Conservation (phyloP, 2,797 vertebrate genomes). For the Okamejei kenojei region DNA sequence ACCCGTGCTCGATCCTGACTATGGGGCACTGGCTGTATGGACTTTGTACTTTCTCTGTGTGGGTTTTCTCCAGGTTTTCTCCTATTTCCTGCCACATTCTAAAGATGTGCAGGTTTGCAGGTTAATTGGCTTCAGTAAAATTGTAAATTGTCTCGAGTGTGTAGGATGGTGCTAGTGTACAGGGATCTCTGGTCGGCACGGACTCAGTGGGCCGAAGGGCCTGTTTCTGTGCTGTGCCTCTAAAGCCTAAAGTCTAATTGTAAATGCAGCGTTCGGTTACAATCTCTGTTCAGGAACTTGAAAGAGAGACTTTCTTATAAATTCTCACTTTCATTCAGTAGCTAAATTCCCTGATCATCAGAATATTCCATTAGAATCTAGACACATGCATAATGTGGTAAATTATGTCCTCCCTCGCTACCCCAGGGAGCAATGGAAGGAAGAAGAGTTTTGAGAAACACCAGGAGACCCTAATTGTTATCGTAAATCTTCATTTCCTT, state of each 20-base stretch:
- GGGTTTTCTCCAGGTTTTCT: too few species aligned
- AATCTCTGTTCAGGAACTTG: background rate
- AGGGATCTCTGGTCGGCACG: too few species aligned
- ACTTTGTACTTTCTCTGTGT: too few species aligned
- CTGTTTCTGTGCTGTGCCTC: too few species aligned
- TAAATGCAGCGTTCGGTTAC: background rate
- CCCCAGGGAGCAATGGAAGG: slow-evolving; percentile 5
- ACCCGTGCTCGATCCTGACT: too few species aligned
- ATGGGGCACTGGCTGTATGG: too few species aligned
- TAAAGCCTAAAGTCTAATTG: background rate
- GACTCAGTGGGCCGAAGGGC: too few species aligned
- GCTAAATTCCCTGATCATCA: background rate
- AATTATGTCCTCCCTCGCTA: background rate
- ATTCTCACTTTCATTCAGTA: background rate
- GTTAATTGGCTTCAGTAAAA: too few species aligned
- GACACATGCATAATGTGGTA: background rate
- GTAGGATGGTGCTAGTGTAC: too few species aligned
- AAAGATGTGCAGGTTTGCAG: too few species aligned
- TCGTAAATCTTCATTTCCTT: background rate
- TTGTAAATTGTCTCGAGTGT: too few species aligned
- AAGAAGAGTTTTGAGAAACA: slow-evolving; percentile 3
- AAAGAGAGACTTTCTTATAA: background rate
- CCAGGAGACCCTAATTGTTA: background rate
- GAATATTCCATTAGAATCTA: background rate
- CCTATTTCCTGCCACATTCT: too few species aligned